These are phyloP conservation scores for Anhinga anhinga DNA, from an alignment of 2,113 vertebrate genomes.

Conservation along the genomic window DNA sequence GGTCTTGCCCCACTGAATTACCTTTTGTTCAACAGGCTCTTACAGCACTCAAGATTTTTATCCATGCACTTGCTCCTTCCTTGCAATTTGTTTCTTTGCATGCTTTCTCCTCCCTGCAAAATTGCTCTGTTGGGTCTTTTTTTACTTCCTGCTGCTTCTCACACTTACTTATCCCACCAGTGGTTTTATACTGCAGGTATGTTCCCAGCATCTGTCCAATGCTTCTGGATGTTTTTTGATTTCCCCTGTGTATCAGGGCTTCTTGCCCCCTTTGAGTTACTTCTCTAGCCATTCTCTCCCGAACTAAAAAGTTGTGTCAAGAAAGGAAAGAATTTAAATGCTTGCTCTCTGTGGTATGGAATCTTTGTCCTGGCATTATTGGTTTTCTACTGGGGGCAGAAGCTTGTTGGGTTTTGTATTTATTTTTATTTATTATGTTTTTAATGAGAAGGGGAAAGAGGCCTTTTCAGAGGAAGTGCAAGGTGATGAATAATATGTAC, in stretches of 20 bases:
- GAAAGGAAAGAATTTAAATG: background rate
- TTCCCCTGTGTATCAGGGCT: background rate
- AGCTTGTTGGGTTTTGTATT: background rate
- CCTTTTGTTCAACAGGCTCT: background rate
- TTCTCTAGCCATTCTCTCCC: background rate
- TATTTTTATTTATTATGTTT: background rate
- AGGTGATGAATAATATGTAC: background rate
- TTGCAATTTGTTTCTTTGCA: background rate
- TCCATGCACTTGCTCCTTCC: background rate
- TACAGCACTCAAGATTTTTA: background rate
- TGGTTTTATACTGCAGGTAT: background rate
- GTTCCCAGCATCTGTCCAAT: background rate
- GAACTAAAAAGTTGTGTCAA: background rate
- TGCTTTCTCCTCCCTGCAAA: background rate
- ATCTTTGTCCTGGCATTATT: background rate
- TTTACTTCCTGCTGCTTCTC: background rate
- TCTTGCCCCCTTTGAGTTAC: background rate
- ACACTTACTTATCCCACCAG: background rate
- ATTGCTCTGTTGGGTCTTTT: background rate
- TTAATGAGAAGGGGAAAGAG: background rate
- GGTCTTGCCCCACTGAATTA: background rate
- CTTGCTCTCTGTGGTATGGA: background rate
- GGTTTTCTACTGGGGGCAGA: background rate
- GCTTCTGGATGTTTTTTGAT: background rate
- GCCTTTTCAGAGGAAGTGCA: background rate